A percentile compares a stretch with the other conserved stretches of the same genome.
Evolutionary conservation across 2,797 vertebrate genomes (phyloP).

Genomic region (Anguilla megastoma): DNA sequence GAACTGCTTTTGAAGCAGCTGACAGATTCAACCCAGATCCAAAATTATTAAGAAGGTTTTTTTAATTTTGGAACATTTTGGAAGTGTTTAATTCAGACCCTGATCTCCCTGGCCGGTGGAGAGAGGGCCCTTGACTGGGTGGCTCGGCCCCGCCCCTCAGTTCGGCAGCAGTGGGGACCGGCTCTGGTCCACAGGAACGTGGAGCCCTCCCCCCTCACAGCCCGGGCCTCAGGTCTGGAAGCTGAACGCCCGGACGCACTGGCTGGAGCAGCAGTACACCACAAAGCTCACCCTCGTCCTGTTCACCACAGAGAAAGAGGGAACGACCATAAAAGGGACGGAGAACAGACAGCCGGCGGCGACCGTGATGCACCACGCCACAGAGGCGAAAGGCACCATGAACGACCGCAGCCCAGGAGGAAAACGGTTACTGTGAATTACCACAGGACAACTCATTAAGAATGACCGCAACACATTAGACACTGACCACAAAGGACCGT

Average conservation of each 20-base stretch:
- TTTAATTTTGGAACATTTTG: background rate
- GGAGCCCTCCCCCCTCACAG: background rate
- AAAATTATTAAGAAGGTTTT: background rate
- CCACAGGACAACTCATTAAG: background rate
- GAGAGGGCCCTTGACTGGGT: background rate
- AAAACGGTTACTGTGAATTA: background rate
- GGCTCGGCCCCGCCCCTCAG: background rate
- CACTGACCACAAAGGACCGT: conserved; percentile 12
- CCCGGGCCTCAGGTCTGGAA: conserved; percentile 67
- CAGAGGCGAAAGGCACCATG: background rate
- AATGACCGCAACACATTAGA: background rate
- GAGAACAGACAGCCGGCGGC: background rate
- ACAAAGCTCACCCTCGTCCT: conserved; percentile 77
- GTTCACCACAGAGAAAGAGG: conserved; percentile 7
- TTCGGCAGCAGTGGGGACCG: background rate
- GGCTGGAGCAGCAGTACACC: conserved; percentile 79
- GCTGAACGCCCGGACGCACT: conserved; percentile 72
- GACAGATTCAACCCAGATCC: background rate
- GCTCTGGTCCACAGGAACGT: background rate
- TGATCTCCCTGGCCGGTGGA: background rate
- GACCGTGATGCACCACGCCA: background rate
- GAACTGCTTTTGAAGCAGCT: background rate
- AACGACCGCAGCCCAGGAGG: background rate
- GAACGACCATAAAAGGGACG: background rate
- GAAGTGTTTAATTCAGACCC: background rate